phyloP scores from a whole-genome alignment of 53 echinoderm and acorn worm genomes.

The Holothuria leucospilota region DNA sequence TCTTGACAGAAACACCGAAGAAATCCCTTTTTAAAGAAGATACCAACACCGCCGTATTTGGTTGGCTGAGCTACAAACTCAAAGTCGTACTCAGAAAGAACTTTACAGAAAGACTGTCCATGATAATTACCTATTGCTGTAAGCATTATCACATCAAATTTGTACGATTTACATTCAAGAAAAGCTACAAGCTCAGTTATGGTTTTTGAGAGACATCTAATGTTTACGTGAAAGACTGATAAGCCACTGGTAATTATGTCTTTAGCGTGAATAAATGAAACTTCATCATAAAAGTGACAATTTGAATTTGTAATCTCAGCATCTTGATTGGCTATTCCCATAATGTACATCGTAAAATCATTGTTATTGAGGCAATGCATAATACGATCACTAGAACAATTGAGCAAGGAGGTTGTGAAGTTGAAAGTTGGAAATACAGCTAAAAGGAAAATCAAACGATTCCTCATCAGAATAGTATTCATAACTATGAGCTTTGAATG shows the following conservation, averaged over 20 bases:
- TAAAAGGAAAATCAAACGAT: background rate
- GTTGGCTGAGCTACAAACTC: background rate
- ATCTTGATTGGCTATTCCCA: background rate
- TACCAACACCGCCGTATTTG: slow-evolving; percentile 5
- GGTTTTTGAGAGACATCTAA: background rate
- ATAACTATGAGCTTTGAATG: too few relatives aligned
- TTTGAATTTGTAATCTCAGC: slow-evolving; percentile 3
- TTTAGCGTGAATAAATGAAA: slow-evolving; percentile 2
- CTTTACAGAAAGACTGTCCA: background rate
- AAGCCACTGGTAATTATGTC: background rate
- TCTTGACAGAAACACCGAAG: too few relatives aligned
- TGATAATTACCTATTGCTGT: too few relatives aligned
- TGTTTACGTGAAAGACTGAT: background rate
- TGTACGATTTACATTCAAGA: background rate
- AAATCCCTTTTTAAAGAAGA: background rate
- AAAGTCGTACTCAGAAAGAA: background rate
- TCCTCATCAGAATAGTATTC: too few relatives aligned
- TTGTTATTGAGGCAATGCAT: background rate
- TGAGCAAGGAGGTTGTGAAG: background rate
- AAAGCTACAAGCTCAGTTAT: background rate
- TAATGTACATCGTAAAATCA: background rate
- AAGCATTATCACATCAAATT: slow-evolving; percentile 6
- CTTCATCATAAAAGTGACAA: background rate
- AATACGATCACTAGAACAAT: background rate
- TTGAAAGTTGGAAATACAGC: background rate